phyloP scores from a whole-genome alignment of 2,888 invertebrate species.

The Tholera decimalis region DNA sequence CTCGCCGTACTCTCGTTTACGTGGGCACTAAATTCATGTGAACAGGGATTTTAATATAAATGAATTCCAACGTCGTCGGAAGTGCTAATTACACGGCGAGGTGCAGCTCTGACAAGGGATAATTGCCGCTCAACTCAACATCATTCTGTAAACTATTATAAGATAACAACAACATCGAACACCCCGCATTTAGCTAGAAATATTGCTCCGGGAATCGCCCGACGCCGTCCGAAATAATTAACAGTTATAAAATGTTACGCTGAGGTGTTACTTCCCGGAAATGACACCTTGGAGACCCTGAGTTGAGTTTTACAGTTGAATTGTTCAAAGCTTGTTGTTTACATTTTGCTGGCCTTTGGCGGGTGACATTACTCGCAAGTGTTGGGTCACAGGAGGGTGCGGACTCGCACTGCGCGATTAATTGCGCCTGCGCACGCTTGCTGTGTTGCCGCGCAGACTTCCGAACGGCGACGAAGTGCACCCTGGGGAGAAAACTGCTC shows the following conservation, averaged over 20 bases:
- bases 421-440: slow-evolving; percentile 61
- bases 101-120: slow-evolving; percentile 61
- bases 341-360: slow-evolving; percentile 71
- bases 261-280: slow-evolving; percentile 81
- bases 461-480: slow-evolving; percentile 35
- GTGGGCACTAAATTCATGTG: slow-evolving; percentile 61
- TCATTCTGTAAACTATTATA: slow-evolving; percentile 67
- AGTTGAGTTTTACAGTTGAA: slow-evolving; percentile 67
- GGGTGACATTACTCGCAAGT: slow-evolving; percentile 72
- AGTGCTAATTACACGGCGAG: slow-evolving; percentile 66
- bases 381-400: slow-evolving; percentile 64
- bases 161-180: slow-evolving; percentile 65
- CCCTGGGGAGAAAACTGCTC: slow-evolving; percentile 59
- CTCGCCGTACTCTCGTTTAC: slow-evolving; percentile 61
- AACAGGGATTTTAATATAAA: slow-evolving; percentile 57
- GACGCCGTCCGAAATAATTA: slow-evolving; percentile 66
- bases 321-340: slow-evolving; percentile 72
- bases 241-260: slow-evolving; percentile 64
- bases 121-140: slow-evolving; percentile 54
- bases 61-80: slow-evolving; percentile 66
- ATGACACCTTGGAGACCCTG: slow-evolving; percentile 65
- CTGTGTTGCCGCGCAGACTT: slow-evolving; percentile 42
- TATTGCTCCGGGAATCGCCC: slow-evolving; percentile 53
- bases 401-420: slow-evolving; percentile 40
- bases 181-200: slow-evolving; percentile 64